These are phyloP conservation scores for Centropus unirufus DNA, from an alignment of 2,113 vertebrate genomes.

Conservation along the genomic window DNA sequence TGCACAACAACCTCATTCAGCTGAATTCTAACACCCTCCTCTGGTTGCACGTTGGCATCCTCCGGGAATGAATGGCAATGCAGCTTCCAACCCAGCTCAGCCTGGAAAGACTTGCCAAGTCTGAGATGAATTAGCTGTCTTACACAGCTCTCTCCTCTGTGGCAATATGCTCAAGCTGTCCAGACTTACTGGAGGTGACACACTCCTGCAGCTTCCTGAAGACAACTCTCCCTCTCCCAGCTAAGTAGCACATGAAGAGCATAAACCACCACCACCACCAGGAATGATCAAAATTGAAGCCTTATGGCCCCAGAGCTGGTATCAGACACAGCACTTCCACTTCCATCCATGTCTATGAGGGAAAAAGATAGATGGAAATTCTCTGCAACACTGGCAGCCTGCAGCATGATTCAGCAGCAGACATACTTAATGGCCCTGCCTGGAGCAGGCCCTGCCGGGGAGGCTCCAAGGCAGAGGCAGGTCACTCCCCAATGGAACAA, in stretches of 20 bases:
- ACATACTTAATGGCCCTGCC: not conserved
- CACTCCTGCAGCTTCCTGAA: not conserved
- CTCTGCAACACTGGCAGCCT: not conserved
- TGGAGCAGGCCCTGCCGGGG: not conserved
- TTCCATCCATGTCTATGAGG: fast-evolving
- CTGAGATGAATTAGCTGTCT: not conserved
- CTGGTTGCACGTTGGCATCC: fast-evolving
- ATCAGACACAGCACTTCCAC: not conserved
- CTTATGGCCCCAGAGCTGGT: not conserved
- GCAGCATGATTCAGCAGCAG: not conserved
- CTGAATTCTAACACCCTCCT: not conserved
- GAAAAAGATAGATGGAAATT: not conserved
- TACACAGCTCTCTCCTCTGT: not conserved
- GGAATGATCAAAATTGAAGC: not conserved
- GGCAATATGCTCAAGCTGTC: not conserved
- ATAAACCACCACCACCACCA: fast-evolving
- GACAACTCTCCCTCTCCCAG: not conserved
- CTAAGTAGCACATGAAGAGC: not conserved
- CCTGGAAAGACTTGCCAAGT: not conserved
- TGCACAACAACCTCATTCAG: not conserved
- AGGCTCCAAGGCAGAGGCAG: not conserved
- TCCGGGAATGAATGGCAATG: fast-evolving
- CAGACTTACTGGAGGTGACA: not conserved
- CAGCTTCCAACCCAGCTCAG: not conserved
- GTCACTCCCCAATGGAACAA: fast-evolving